Conservation (phyloP, 2,888 invertebrate species). For the Heliconius erato region DNA sequence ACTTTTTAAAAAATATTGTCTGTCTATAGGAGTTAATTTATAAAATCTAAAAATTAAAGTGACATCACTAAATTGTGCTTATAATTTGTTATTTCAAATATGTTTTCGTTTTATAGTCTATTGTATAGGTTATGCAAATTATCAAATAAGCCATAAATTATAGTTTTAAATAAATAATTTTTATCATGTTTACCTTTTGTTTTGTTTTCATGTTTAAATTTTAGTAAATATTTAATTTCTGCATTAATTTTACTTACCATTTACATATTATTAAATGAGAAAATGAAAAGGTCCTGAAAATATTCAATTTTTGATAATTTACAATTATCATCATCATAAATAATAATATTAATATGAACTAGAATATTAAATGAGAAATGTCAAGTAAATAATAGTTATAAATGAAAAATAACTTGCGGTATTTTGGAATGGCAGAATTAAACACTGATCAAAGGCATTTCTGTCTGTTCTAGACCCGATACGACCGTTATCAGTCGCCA, state of each 20-base stretch:
- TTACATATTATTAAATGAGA: not conserved
- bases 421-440: slow-evolving; percentile 31
- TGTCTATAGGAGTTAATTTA: not conserved
- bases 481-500: slow-evolving; percentile 58
- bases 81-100: slow-evolving; percentile 24
- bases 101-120: slow-evolving; percentile 48
- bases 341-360: not conserved
- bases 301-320: too few relatives aligned
- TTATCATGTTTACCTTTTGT: slow-evolving; percentile 1
- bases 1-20: not conserved
- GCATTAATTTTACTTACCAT: not conserved
- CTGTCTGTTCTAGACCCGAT: slow-evolving; percentile 67
- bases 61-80: slow-evolving; percentile 14
- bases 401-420: not conserved
- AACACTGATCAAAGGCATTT: slow-evolving; percentile 58
- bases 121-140: slow-evolving; percentile 37
- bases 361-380: not conserved
- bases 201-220: not conserved
- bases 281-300: too few relatives aligned
- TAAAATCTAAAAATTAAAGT: not conserved
- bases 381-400: not conserved
- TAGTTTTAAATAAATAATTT: slow-evolving; percentile 38
- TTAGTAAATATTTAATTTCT: not conserved
- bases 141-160: slow-evolving; percentile 14
- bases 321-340: too few relatives aligned